A percentile compares a stretch with the other conserved stretches of the same genome.
These are phyloP conservation scores for Rhinoderma darwinii DNA, from an alignment of 2,113 vertebrate genomes.

Conservation along the genomic window DNA sequence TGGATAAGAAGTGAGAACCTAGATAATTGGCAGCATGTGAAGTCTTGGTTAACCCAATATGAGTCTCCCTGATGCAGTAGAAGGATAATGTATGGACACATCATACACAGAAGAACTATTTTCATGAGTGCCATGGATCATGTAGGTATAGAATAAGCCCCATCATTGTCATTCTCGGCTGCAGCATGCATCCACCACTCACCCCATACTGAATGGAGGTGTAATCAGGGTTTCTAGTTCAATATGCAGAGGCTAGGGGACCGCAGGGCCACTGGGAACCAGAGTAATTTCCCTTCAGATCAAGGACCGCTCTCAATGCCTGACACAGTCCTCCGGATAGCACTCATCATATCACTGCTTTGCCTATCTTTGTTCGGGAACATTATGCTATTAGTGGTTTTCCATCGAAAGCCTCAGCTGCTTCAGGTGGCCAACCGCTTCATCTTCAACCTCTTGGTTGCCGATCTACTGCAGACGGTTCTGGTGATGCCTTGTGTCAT, in stretches of 20 bases:
- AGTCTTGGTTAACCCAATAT: slow-evolving; percentile 7
- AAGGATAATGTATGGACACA: slow-evolving; percentile 35
- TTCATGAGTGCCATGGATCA: slow-evolving; percentile 4
- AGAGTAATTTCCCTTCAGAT: slow-evolving; percentile 39
- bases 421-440: slow-evolving; percentile 88
- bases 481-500: slow-evolving; percentile 87
- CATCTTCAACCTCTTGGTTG: slow-evolving; percentile 86
- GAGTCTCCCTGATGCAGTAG: slow-evolving; percentile 28
- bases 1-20: slow-evolving; percentile 31
- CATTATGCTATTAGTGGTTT: slow-evolving; percentile 81
- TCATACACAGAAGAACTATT: slow-evolving; percentile 22
- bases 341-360: slow-evolving; percentile 79
- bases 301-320: slow-evolving; percentile 59
- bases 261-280: slow-evolving; percentile 46
- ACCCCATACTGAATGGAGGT: slow-evolving; percentile 30
- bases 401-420: slow-evolving; percentile 86
- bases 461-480: slow-evolving; percentile 84
- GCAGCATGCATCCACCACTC: neutral
- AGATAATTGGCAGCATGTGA: slow-evolving; percentile 44
- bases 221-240: slow-evolving; percentile 16
- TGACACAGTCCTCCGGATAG: slow-evolving; percentile 78
- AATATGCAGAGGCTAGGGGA: slow-evolving; percentile 55
- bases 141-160: slow-evolving; percentile 26
- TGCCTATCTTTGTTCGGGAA: slow-evolving; percentile 82
- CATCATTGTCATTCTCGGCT: neutral